Evolutionary conservation across 1,140 invertebrate genomes (phyloP).

Genomic region (Asobara japonica): DNA sequence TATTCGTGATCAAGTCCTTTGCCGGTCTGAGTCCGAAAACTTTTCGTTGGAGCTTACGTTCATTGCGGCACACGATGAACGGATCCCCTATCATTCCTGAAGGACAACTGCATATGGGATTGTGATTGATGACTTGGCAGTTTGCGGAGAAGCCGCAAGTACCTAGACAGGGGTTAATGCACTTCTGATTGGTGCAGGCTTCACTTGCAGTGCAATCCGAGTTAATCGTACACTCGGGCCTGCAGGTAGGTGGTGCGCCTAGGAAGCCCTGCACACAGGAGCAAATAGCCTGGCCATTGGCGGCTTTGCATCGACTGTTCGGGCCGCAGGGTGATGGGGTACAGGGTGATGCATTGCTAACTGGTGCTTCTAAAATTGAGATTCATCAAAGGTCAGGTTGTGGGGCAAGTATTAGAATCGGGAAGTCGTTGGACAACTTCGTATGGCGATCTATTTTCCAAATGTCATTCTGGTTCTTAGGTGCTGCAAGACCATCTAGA

Average conservation of each 20-base stretch:
- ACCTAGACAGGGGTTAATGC: conserved; percentile 76
- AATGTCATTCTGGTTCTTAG: too few species aligned
- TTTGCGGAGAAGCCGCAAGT: conserved; percentile 76
- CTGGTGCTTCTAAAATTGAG: conserved; percentile 46
- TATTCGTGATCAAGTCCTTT: background rate
- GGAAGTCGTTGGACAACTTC: too few species aligned
- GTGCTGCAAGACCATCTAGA: too few species aligned
- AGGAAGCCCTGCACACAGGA: conserved; percentile 75
- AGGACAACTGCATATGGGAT: conserved; percentile 76
- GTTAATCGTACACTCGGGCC: conserved; percentile 78
- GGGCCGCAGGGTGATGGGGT: conserved; percentile 77
- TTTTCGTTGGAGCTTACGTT: conserved; percentile 53
- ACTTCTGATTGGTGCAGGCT: conserved; percentile 77
- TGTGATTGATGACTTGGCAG: conserved; percentile 78
- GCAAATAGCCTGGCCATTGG: conserved; percentile 73
- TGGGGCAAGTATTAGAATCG: too few species aligned
- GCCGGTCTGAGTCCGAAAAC: conserved; percentile 37
- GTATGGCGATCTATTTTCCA: too few species aligned
- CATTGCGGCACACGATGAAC: conserved; percentile 70
- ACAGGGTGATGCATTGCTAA: conserved; percentile 69
- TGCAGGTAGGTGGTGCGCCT: conserved; percentile 76
- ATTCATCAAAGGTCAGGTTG: too few species aligned
- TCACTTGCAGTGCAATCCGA: conserved; percentile 75
- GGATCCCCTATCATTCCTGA: conserved; percentile 77
- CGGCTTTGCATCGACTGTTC: conserved; percentile 74